These are phyloP conservation scores for Pherbina coryleti DNA, from an alignment of 2,888 invertebrate genomes.

Conservation along the genomic window DNA sequence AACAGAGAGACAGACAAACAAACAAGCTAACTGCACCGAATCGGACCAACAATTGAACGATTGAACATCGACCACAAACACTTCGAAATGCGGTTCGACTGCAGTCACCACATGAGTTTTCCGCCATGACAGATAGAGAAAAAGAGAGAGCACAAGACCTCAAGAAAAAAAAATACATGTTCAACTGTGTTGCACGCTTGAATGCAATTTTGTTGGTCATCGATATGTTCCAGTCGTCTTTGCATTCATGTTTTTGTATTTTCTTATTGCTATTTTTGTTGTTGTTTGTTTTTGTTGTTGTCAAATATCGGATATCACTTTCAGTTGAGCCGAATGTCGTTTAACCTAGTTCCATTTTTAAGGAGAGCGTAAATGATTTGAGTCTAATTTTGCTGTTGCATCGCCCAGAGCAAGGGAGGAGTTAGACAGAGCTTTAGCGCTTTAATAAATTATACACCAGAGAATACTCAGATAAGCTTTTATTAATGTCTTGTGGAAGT, in stretches of 20 bases:
- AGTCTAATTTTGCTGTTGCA: neutral
- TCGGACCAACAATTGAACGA: neutral
- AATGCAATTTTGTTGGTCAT: slow-evolving; percentile 15
- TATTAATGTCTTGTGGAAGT: neutral
- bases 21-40: neutral
- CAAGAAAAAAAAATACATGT: neutral
- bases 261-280: neutral
- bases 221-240: neutral
- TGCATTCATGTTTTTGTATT: neutral
- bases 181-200: slow-evolving; percentile 2
- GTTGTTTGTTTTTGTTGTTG: neutral
- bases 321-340: slow-evolving; percentile 29
- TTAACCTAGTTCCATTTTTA: slow-evolving; percentile 27
- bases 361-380: neutral
- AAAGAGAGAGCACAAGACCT: neutral
- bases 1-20: neutral
- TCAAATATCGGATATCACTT: slow-evolving; percentile 25
- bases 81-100: neutral
- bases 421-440: neutral
- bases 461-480: too few species aligned
- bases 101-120: neutral
- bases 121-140: neutral
- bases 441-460: too few species aligned
- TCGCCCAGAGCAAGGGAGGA: neutral
- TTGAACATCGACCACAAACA: slow-evolving; percentile 19